phyloP scores from a whole-genome alignment of 2,888 invertebrate genomes.

The Caenorhabditis drosophilae region DNA sequence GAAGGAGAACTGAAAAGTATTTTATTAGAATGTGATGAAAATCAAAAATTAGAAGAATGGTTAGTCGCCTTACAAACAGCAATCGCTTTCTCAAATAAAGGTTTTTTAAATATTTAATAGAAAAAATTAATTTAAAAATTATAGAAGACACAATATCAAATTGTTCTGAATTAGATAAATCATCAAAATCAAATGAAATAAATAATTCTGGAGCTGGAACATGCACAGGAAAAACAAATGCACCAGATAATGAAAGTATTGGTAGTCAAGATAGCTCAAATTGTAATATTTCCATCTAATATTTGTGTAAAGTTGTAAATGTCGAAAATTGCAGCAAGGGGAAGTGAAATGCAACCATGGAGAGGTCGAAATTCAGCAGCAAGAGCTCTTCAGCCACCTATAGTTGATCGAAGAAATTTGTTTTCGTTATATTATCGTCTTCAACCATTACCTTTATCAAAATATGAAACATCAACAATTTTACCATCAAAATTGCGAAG shows the following conservation, averaged over 20 bases:
- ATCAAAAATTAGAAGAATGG: slow-evolving; percentile 42
- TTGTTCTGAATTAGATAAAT: slow-evolving; percentile 38
- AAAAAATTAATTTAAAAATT: slow-evolving; percentile 6
- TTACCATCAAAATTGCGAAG: slow-evolving; percentile 1
- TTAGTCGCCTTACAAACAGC: slow-evolving; percentile 44
- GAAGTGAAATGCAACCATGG: slow-evolving; percentile 50
- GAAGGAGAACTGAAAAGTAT: slow-evolving; percentile 30
- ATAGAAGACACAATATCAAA: slow-evolving; percentile 45
- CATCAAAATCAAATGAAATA: slow-evolving; percentile 11
- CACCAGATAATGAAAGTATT: slow-evolving; percentile 53
- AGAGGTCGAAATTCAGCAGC: slow-evolving; percentile 60
- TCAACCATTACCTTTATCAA: slow-evolving; percentile 17
- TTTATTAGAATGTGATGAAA: slow-evolving; percentile 39
- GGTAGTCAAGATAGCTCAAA: slow-evolving; percentile 56
- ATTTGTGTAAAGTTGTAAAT: too few species aligned
- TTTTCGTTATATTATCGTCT: slow-evolving; percentile 61
- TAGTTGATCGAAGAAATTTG: slow-evolving; percentile 63
- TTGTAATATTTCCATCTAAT: slow-evolving; percentile 33
- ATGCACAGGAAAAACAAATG: slow-evolving; percentile 1
- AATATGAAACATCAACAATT: slow-evolving; percentile 19
- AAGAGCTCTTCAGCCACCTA: slow-evolving; percentile 62
- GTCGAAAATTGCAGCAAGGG: slow-evolving; percentile 40
- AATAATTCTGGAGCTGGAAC: slow-evolving; percentile 8
- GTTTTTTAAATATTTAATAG: slow-evolving; percentile 7
- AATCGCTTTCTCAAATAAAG: slow-evolving; percentile 47